These are phyloP conservation scores for Periphyllus acericola DNA, from an alignment of 2,888 invertebrate species.

Conservation along the genomic window DNA sequence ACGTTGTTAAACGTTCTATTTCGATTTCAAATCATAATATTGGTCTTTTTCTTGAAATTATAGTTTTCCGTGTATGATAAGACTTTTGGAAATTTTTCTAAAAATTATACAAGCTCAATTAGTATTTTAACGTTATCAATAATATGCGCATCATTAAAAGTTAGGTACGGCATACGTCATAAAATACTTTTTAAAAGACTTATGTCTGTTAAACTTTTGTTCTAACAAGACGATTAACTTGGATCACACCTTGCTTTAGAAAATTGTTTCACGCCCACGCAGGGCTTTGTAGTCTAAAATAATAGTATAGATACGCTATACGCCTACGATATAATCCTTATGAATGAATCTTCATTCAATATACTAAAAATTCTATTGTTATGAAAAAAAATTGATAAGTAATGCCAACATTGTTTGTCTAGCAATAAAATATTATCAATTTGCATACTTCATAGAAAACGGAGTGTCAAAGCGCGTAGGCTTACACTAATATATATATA, in stretches of 20 bases:
- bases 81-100: background rate
- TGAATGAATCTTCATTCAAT: constrained; percentile 40
- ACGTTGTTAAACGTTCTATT: too few species aligned
- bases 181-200: background rate
- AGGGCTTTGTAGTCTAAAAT: background rate
- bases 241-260: constrained; percentile 34
- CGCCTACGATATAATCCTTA: constrained; percentile 19
- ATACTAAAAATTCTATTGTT: constrained; percentile 34
- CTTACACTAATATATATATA: background rate
- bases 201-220: background rate
- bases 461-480: constrained; percentile 16
- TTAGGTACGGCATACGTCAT: background rate
- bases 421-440: constrained; percentile 3
- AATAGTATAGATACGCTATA: too few species aligned
- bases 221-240: background rate
- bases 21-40: too few species aligned
- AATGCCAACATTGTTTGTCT: constrained; percentile 27
- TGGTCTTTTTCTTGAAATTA: background rate
- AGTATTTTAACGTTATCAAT: too few species aligned
- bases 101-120: background rate
- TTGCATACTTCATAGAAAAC: constrained; percentile 24
- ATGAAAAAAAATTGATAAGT: constrained; percentile 13
- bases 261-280: constrained; percentile 24
- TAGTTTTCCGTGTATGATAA: background rate
- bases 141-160: too few species aligned